Percentiles rank a stretch among this genome's conserved stretches.
Evolutionary conservation across 2,797 vertebrate genomes (phyloP).

Genomic region (Threskiornis aethiopicus): DNA sequence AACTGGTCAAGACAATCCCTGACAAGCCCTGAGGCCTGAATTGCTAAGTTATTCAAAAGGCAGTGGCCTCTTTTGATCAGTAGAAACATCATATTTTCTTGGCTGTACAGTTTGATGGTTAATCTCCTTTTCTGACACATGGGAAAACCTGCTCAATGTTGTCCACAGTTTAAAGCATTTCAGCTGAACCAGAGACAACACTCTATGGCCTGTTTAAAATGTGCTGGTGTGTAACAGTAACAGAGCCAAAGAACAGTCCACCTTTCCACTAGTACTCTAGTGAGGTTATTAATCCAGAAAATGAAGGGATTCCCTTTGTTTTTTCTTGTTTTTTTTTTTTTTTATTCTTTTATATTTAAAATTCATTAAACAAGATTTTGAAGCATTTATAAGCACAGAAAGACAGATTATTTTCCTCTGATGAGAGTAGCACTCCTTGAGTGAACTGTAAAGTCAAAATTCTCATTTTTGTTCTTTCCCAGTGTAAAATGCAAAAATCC

Average conservation of each 20-base stretch:
- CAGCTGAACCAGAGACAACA: neutral
- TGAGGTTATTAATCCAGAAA: neutral
- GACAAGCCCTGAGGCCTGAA: neutral
- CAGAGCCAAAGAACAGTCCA: neutral
- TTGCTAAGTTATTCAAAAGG: neutral
- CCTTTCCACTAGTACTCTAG: neutral
- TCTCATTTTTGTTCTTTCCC: neutral
- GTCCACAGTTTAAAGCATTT: neutral
- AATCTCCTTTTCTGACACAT: neutral
- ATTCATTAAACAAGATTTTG: neutral
- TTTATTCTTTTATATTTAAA: neutral
- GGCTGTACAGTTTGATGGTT: neutral
- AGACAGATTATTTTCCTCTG: neutral
- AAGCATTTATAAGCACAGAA: neutral
- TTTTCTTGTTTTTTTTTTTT: neutral
- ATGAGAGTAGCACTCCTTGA: fast-evolving
- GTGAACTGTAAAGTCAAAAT: neutral
- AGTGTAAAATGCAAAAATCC: neutral
- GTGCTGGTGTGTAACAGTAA: neutral
- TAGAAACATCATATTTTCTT: neutral
- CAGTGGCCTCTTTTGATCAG: neutral
- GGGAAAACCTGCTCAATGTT: neutral
- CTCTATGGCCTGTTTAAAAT: neutral
- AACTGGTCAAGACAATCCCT: neutral
- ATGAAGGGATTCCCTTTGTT: neutral